Percentiles rank a stretch among this genome's conserved stretches.
These are phyloP conservation scores for Stenotaenia linearis DNA, from an alignment of 2,888 invertebrate species.

Conservation along the genomic window DNA sequence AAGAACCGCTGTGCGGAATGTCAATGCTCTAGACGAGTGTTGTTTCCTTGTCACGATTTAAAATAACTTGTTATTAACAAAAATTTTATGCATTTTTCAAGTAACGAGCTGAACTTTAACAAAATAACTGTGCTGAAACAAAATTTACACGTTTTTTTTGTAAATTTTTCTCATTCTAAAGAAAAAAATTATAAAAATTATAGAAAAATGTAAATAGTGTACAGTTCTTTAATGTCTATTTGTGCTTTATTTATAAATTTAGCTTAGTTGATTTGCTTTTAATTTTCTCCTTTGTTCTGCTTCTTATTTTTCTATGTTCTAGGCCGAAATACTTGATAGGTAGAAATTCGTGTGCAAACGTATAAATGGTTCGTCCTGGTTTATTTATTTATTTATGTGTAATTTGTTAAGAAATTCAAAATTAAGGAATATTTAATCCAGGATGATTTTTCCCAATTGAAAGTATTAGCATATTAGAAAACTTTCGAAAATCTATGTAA, in stretches of 20 bases:
- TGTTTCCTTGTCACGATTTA: neutral
- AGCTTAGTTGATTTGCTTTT: neutral
- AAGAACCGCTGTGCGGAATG: constrained; percentile 17
- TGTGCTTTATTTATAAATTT: constrained; percentile 8
- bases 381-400: neutral
- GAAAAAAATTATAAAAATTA: neutral
- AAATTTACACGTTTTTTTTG: constrained; percentile 14
- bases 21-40: neutral
- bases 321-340: neutral
- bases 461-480: neutral
- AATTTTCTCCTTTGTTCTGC: neutral
- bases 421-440: neutral
- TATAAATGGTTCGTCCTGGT: neutral
- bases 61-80: neutral
- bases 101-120: neutral
- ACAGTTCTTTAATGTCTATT: neutral
- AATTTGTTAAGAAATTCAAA: neutral
- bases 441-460: neutral
- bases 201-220: constrained; percentile 5
- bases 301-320: neutral
- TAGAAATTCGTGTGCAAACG: constrained; percentile 1
- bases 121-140: neutral
- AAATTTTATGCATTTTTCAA: neutral
- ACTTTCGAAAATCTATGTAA: neutral
- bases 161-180: constrained; percentile 13